Base-by-base conservation (phyloP, 2,113 vertebrate species). In the Podarcis muralis region DNA sequence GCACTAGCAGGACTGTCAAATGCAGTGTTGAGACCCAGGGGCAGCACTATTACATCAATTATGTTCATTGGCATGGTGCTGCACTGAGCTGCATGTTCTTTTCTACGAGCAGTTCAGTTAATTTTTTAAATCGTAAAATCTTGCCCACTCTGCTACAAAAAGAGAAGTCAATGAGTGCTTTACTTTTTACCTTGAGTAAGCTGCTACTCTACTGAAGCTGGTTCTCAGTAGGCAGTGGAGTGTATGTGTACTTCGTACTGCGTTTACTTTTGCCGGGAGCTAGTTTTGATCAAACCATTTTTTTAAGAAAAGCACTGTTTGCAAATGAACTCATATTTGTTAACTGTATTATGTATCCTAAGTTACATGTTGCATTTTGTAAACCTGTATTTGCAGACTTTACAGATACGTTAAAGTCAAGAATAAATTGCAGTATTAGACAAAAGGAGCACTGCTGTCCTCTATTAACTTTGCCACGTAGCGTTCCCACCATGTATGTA, bases 1-100 rank as follows among this genome's bases (percentile, higher is more conserved):
- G 75, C 83, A 25, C 43, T 77, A 90, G 30, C 3, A n/a, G 1
- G 59, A 13, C 69, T 11, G 48, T 90, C 0, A 0, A 62, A 25
- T 65, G 32, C 88, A n/a, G 4, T 13, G 72, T 65, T 40, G 25
- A 43, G 71, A 2, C 8, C 32, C 1, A 1, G 8, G 59, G 7
- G 69, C 82, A 66, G 15, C 3, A 18, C 48, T 78, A 20, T 53
- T 83, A 4, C 23, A 12, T 83, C 32, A 65, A 35, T 85, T 81
- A 3, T 74, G 11, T 22, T 16, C 87, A 89, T 15, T 91, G 90
- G 72, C 82, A 83, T 85, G 92, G 91, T 95, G 90, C 93, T 93
- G 30, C 86, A 92, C 81, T 81, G 68, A 84, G 85, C 76, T 11
- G 37, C 0, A 83, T 68, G 40, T 92, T 81, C 12, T 72, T 87